Evolutionary conservation across 1,140 invertebrate genomes (phyloP), one percentile per base, ranked within the genome.

Genomic region (Megathymus violae): DNA sequence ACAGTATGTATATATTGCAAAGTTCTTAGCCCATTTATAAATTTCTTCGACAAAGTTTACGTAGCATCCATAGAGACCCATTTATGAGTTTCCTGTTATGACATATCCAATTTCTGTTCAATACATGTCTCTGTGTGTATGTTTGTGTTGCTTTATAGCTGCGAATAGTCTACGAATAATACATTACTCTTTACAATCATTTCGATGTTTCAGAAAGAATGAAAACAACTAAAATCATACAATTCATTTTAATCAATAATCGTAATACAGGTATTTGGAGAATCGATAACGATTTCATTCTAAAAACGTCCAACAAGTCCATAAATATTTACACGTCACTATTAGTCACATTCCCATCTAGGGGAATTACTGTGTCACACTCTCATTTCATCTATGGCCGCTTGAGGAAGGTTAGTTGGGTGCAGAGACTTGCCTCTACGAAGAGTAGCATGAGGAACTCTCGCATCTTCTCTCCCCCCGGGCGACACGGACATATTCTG

Each of bases 381-480:
- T 85, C 95, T 92, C 95, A 96, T 96, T 91, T 96, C 95, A 77
- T 94, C 95, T 78, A 96, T 96, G 31, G 95, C 94, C 31, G 95
- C 94, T 75, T 95, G 95, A 14, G 95, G 95, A 67, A 96, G 92
- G 60, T 75, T 86, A 17, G 83, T 71, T 4, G 82, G 71, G 41
- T 80, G 84, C 50, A 84, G 64, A 9, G 79, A 52, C 54, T 88
- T 91, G 1, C 85, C 85, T 41, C 87, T 75, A 38, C 90, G 82
- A 7, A 92, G 76, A 17, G 91, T 92, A 0, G 89, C 91, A 50
- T 91, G 89, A 25, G 85, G 77, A 38, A 61, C 58, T 63, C 84
- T 77, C 56, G 68, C 58, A 46, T 76, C 59, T 64, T 73, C 78
- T 27, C 82, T 78, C 69, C 81, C 71, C 22, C 74, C 75, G 48